A percentile compares a stretch with the other conserved stretches of the same genome.
phyloP scores from a whole-genome alignment of 2,113 vertebrate genomes.

The Rallus limicola region DNA sequence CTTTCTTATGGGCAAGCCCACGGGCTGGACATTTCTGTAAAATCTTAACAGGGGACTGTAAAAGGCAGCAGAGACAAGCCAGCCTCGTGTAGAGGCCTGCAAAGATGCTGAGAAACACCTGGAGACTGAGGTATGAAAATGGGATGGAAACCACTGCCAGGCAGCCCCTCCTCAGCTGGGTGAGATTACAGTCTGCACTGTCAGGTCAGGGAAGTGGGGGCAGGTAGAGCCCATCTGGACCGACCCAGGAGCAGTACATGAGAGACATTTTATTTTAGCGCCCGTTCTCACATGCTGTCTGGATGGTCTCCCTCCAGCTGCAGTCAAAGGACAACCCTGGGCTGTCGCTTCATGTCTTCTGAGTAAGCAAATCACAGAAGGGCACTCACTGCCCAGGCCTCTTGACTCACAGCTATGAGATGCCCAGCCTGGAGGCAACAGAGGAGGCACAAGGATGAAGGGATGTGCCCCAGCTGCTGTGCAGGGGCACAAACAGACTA shows the following conservation, averaged over 20 bases:
- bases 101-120: not conserved
- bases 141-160: not conserved
- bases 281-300: not conserved
- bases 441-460: not conserved
- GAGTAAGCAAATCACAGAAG: not conserved
- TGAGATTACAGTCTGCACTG: not conserved
- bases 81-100: rapidly evolving
- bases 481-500: not conserved
- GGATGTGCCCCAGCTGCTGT: not conserved
- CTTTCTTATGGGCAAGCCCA: not conserved
- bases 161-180: not conserved
- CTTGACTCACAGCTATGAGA: rapidly evolving
- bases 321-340: not conserved
- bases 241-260: not conserved
- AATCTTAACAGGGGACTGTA: not conserved
- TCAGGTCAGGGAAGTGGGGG: rapidly evolving
- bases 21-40: not conserved
- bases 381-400: not conserved
- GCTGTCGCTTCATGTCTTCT: not conserved
- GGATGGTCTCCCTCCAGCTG: not conserved
- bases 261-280: not conserved
- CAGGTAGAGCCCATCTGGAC: not conserved
- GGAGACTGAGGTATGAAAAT: not conserved
- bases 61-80: not conserved
- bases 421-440: not conserved